Percentiles rank a stretch among this genome's conserved stretches.
Conservation (phyloP, 2,113 vertebrate species). For the Misgurnus anguillicaudatus region DNA sequence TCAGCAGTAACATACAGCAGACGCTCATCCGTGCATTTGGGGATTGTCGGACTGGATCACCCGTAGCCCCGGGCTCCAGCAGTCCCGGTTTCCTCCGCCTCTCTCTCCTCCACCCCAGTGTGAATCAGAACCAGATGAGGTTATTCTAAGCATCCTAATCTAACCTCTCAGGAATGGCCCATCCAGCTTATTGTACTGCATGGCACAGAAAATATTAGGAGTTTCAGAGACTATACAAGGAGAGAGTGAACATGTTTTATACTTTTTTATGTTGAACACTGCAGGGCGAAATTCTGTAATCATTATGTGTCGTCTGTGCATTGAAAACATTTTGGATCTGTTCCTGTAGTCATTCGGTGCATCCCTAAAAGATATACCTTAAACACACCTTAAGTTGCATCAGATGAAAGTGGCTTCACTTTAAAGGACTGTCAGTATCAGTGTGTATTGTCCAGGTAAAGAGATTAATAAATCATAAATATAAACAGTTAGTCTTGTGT, state of each 20-base stretch:
- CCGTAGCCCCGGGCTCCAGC: slow-evolving; percentile 33
- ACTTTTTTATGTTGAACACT: not conserved
- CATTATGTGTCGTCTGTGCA: not conserved
- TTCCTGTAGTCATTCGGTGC: too few relatives aligned
- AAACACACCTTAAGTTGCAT: too few relatives aligned
- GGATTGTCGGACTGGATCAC: slow-evolving; percentile 28
- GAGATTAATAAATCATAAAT: too few relatives aligned
- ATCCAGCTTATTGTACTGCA: not conserved
- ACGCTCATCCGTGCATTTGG: slow-evolving; percentile 1
- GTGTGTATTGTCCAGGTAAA: too few relatives aligned
- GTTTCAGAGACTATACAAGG: slow-evolving; percentile 22
- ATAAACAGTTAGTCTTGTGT: too few relatives aligned
- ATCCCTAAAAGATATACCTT: too few relatives aligned
- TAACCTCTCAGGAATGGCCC: slow-evolving; percentile 36
- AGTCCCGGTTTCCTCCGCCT: slow-evolving; percentile 37
- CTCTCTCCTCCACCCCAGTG: slow-evolving; percentile 17
- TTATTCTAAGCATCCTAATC: slow-evolving; percentile 36
- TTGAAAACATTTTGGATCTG: not conserved
- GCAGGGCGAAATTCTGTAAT: not conserved
- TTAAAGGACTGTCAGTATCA: too few relatives aligned
- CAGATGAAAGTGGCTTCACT: too few relatives aligned
- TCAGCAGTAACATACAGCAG: slow-evolving; percentile 2
- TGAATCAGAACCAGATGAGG: slow-evolving; percentile 55
- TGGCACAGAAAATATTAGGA: not conserved
- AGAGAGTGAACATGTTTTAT: slow-evolving; percentile 2